phyloP scores from a whole-genome alignment of 2,797 vertebrate genomes.

The Pangasius macronema region DNA sequence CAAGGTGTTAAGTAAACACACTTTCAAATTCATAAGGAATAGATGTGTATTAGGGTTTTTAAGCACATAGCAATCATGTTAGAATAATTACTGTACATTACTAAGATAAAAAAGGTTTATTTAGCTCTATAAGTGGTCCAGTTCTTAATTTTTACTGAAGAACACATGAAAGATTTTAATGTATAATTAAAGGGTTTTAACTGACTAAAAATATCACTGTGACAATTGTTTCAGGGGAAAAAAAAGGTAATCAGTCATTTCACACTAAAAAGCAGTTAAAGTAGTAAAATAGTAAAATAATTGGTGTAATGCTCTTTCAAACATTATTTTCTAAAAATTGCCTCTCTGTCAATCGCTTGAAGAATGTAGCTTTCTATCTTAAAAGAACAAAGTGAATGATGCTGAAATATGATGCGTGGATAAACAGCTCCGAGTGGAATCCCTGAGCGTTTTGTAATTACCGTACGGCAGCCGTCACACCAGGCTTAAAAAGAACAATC shows the following conservation, averaged over 20 bases:
- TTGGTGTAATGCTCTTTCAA: not conserved
- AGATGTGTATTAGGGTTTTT: not conserved
- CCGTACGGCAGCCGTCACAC: not conserved
- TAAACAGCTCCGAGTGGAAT: not conserved
- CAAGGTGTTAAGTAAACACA: not conserved
- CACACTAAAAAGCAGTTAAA: not conserved
- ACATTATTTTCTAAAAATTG: not conserved
- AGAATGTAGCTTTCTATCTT: not conserved
- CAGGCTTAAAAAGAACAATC: not conserved
- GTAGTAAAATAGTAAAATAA: not conserved
- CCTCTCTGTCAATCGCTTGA: not conserved
- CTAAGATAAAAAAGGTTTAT: not conserved
- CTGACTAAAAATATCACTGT: not conserved
- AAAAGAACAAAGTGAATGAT: not conserved
- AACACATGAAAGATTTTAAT: not conserved
- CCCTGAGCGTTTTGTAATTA: not conserved
- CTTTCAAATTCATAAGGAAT: not conserved
- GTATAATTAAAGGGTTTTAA: not conserved
- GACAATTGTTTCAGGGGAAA: not conserved
- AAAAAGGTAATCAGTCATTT: too few species aligned
- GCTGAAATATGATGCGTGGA: not conserved
- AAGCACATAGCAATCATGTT: not conserved
- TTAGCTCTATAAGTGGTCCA: not conserved
- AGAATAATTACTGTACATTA: not conserved
- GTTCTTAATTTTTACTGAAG: not conserved